These are phyloP conservation scores for Apodemus speciosus DNA, from an alignment of 2,113 vertebrate genomes.

Conservation along the genomic window DNA sequence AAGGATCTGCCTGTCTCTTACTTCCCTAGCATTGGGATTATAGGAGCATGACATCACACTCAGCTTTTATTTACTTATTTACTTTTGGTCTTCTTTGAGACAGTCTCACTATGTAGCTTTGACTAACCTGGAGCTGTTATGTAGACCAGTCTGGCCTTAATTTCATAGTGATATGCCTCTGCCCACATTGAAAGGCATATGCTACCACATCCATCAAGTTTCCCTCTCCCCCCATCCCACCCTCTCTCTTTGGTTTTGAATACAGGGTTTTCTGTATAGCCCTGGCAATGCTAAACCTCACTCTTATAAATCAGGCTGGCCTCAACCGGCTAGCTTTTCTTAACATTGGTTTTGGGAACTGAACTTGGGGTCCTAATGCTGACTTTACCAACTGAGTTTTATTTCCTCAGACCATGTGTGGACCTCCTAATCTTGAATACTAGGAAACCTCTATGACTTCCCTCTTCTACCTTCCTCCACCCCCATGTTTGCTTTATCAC, in stretches of 20 bases:
- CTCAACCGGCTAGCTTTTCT: background rate
- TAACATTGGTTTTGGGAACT: background rate
- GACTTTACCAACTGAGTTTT: background rate
- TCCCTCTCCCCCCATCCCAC: too few relatives aligned
- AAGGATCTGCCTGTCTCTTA: background rate
- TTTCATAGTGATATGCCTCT: background rate
- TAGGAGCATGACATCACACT: too few relatives aligned
- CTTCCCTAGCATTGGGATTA: background rate
- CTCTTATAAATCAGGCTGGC: background rate
- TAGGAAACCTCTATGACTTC: background rate
- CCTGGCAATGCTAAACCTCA: background rate
- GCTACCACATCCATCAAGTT: background rate
- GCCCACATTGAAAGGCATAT: background rate
- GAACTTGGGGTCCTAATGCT: background rate
- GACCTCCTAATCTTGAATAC: slow-evolving; percentile 30
- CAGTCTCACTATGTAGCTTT: background rate
- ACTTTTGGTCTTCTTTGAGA: background rate
- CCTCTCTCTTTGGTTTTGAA: background rate
- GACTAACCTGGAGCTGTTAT: background rate
- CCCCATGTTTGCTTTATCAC: slow-evolving; percentile 10
- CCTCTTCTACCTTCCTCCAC: background rate
- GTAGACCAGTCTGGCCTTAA: background rate
- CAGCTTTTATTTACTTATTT: background rate
- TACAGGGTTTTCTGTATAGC: background rate
- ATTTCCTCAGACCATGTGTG: background rate